Conservation (phyloP, 37 sponge, comb jelly and placozoan genomes). For the Halichondria panicea region DNA sequence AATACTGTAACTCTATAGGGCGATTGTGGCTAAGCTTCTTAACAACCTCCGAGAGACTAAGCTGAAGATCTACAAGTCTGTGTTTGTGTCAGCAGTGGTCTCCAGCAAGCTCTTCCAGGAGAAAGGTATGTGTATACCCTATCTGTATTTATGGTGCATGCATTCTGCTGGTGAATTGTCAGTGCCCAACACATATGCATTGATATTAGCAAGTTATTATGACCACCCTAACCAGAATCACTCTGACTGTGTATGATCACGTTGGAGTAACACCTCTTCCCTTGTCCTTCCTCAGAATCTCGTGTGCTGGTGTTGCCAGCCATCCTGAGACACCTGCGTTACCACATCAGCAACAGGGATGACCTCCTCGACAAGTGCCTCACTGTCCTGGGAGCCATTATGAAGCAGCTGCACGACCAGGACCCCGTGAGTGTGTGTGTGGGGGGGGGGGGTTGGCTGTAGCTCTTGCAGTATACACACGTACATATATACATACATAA, state of each 20-base stretch:
- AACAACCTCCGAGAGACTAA: slow-evolving; percentile 42
- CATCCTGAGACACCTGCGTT: slow-evolving; percentile 47
- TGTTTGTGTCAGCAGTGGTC: slow-evolving; percentile 54
- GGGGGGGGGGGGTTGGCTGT: neutral
- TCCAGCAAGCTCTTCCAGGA: slow-evolving; percentile 66
- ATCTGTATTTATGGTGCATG: no score
- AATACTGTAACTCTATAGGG: slow-evolving; percentile 18
- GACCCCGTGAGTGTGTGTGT: slow-evolving; percentile 32
- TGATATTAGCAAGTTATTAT: neutral
- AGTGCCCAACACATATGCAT: no score
- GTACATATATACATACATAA: no score
- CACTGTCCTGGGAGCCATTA: slow-evolving; percentile 47
- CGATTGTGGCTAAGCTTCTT: slow-evolving; percentile 57
- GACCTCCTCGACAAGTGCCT: slow-evolving; percentile 58
- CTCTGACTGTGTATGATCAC: neutral
- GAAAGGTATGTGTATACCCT: slow-evolving; percentile 69
- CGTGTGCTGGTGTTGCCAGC: slow-evolving; percentile 62
- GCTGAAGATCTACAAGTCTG: slow-evolving; percentile 64
- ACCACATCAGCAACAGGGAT: slow-evolving; percentile 53
- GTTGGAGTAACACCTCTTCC: neutral
- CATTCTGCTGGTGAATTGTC: no score
- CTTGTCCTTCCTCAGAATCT: slow-evolving; percentile 39
- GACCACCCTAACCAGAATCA: neutral
- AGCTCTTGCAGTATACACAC: no score
- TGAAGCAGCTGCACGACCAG: slow-evolving; percentile 34